phyloP scores from a whole-genome alignment of 2,113 vertebrate genomes.

The Oenanthe melanoleuca region DNA sequence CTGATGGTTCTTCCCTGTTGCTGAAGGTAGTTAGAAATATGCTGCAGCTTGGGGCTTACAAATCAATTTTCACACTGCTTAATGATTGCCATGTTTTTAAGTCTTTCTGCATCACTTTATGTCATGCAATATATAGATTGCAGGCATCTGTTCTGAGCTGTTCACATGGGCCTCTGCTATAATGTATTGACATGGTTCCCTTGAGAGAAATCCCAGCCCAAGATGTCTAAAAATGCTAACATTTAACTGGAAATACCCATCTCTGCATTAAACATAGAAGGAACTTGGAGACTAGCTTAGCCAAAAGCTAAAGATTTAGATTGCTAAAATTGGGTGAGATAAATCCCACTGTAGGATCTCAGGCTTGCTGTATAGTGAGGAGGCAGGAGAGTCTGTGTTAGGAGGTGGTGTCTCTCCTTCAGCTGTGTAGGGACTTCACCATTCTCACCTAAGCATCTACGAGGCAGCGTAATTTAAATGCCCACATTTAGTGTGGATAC shows the following conservation, averaged over 20 bases:
- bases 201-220: background rate
- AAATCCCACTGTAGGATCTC: background rate
- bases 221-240: background rate
- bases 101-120: background rate
- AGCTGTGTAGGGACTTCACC: background rate
- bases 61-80: background rate
- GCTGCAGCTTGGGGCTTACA: background rate
- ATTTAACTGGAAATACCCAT: background rate
- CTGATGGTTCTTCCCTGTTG: background rate
- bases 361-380: background rate
- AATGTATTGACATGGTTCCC: background rate
- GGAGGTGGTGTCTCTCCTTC: background rate
- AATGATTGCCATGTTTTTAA: background rate
- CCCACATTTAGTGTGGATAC: background rate
- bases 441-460: background rate
- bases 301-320: constrained; percentile 11
- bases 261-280: background rate
- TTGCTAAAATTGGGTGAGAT: constrained; percentile 22
- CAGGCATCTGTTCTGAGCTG: background rate
- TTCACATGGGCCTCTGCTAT: background rate
- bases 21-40: background rate
- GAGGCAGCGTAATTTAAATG: background rate
- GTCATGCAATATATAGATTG: background rate
- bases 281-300: background rate
- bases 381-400: background rate